phyloP scores from a whole-genome alignment of 2,888 invertebrate species.

The Junonia oenone region DNA sequence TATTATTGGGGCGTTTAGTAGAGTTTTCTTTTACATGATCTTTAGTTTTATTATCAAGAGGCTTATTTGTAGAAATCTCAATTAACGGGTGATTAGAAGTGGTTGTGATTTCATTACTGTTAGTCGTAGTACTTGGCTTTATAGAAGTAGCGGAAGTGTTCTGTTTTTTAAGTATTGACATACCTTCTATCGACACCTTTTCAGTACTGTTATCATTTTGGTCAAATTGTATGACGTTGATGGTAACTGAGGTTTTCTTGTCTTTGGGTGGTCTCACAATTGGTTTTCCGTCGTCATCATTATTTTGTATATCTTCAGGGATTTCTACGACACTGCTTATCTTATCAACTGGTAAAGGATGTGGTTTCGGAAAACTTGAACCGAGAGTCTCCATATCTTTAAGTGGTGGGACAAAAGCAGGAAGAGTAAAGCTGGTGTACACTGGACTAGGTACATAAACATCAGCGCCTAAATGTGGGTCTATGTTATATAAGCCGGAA shows the following conservation, averaged over 20 bases:
- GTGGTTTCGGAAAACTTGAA: conserved; percentile 80
- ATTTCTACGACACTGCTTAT: conserved; percentile 71
- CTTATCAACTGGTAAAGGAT: conserved; percentile 84
- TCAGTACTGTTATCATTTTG: conserved; percentile 58
- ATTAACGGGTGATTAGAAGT: conserved; percentile 29
- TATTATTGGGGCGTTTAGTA: conserved; percentile 66
- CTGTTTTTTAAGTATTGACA: conserved; percentile 67
- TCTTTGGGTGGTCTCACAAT: conserved; percentile 70
- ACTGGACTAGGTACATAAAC: conserved; percentile 67
- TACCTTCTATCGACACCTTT: conserved; percentile 62
- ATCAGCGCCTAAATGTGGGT: conserved; percentile 55
- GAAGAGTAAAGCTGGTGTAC: conserved; percentile 84
- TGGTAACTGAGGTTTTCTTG: conserved; percentile 61
- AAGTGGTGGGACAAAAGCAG: conserved; percentile 80
- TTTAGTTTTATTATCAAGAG: conserved; percentile 21
- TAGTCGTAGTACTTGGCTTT: conserved; percentile 30
- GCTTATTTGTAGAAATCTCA: conserved; percentile 18
- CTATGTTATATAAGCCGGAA: conserved; percentile 47
- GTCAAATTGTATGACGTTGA: conserved; percentile 61
- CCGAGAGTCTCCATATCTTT: conserved; percentile 82
- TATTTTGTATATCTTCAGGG: conserved; percentile 36
- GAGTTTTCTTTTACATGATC: conserved; percentile 50
- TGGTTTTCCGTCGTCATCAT: conserved; percentile 59
- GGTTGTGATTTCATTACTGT: conserved; percentile 23
- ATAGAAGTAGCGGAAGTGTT: conserved; percentile 33